Conservation (phyloP, 2,888 invertebrate genomes). For the Bhutanitis thaidina region DNA sequence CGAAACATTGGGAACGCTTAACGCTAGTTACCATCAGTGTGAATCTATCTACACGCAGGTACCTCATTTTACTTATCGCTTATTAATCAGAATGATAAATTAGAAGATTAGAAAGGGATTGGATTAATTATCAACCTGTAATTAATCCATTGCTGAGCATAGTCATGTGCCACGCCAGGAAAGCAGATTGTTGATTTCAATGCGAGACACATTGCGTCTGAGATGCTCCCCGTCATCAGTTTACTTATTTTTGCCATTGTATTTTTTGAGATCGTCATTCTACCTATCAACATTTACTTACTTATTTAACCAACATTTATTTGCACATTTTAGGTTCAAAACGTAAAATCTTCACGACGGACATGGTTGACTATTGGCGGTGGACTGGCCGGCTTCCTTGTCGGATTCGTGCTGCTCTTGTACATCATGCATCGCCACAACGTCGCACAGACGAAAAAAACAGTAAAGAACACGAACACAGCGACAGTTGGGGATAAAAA, state of each 20-base stretch:
- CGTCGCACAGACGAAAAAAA: slow-evolving; percentile 60
- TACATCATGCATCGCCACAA: slow-evolving; percentile 71
- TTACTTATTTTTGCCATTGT: no score
- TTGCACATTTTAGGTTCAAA: slow-evolving; percentile 46
- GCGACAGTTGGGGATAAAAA: slow-evolving; percentile 43
- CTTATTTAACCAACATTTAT: not conserved
- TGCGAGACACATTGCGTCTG: no score
- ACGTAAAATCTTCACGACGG: slow-evolving; percentile 45
- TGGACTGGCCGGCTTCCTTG: slow-evolving; percentile 65
- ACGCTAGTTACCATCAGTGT: slow-evolving; percentile 53
- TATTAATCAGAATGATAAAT: no score
- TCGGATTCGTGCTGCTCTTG: slow-evolving; percentile 67
- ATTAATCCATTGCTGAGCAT: no score
- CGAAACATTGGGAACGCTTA: slow-evolving; percentile 40
- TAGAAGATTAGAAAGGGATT: no score
- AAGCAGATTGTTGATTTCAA: no score
- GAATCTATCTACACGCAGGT: slow-evolving; percentile 55
- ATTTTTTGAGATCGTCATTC: no score
- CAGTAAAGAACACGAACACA: slow-evolving; percentile 44
- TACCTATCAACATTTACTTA: no score
- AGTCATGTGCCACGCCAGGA: no score
- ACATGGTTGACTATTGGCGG: slow-evolving; percentile 72
- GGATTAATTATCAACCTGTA: no score
- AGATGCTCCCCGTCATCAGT: no score
- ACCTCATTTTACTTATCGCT: slow-evolving; percentile 1